Evolutionary conservation across 2,888 invertebrate genomes (phyloP).

Genomic region (Microchrysa polita): DNA sequence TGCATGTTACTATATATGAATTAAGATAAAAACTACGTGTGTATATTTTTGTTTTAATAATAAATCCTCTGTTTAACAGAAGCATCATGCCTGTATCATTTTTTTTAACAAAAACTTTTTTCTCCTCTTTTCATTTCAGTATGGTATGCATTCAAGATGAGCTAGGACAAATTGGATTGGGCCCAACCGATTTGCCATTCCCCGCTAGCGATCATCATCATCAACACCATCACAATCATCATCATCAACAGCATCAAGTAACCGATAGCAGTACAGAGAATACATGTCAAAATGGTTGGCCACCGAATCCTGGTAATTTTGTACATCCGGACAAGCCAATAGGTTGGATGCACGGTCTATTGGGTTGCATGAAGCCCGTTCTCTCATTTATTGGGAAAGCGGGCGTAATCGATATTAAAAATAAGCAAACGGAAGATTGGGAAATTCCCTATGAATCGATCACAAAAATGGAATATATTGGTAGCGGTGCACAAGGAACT

Average conservation of each 20-base stretch:
- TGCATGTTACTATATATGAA: too few relatives aligned
- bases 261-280: conserved; percentile 64
- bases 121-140: conserved; percentile 62
- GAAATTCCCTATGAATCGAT: conserved; percentile 94
- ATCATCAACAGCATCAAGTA: conserved; percentile 56
- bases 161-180: conserved; percentile 66
- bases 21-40: too few relatives aligned
- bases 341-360: conserved; percentile 83
- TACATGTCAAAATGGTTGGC: conserved; percentile 65
- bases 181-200: conserved; percentile 59
- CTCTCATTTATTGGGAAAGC: conserved; percentile 87
- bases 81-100: background rate
- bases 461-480: conserved; percentile 87
- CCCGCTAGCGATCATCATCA: conserved; percentile 54
- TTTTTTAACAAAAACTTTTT: conserved; percentile 26
- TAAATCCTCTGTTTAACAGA: too few relatives aligned
- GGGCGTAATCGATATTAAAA: conserved; percentile 74
- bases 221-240: too few relatives aligned
- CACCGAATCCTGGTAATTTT: conserved; percentile 64
- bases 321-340: conserved; percentile 66
- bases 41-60: too few relatives aligned
- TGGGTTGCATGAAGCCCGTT: conserved; percentile 89
- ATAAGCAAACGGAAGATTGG: conserved; percentile 79
- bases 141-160: conserved; percentile 74
- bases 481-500: conserved; percentile 95